Evolutionary conservation across 64 coral and sea anemone species (phyloP).

Genomic region (Montipora capricornis): DNA sequence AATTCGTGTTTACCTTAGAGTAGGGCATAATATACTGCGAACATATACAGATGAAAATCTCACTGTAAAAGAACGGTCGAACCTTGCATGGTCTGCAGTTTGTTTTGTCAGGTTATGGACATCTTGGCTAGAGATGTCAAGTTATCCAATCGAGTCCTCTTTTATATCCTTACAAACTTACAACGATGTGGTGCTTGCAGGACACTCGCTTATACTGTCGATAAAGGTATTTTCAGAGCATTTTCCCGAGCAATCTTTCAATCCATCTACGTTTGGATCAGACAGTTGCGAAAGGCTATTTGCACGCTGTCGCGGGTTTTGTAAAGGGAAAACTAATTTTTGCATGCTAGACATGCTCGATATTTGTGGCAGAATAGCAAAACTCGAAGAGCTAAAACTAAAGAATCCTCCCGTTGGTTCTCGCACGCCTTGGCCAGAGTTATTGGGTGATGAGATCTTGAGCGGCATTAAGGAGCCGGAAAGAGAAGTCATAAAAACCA

Average conservation of each 20-base stretch:
- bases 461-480: too few relatives aligned
- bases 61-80: conserved; percentile 29
- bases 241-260: too few relatives aligned
- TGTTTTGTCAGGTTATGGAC: conserved; percentile 47
- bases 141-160: neutral
- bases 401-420: too few relatives aligned
- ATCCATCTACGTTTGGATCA: too few relatives aligned
- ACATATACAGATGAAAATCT: conserved; percentile 33
- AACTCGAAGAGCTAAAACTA: too few relatives aligned
- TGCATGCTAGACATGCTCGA: conserved; percentile 46
- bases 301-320: neutral
- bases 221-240: conserved; percentile 29
- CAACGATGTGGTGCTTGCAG: conserved; percentile 25
- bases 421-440: too few relatives aligned
- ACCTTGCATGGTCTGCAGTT: conserved; percentile 34
- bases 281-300: conserved; percentile 24
- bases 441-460: too few relatives aligned
- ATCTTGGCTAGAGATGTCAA: conserved; percentile 31
- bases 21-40: conserved; percentile 33
- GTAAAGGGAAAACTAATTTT: neutral
- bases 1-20: conserved; percentile 29
- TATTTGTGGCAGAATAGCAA: neutral
- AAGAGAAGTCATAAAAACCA: too few relatives aligned
- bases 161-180: conserved; percentile 59
- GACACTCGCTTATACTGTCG: conserved; percentile 44